A percentile compares a stretch with the other conserved stretches of the same genome.
phyloP scores from a whole-genome alignment of 2,797 vertebrate species.

The Ctenopoma kingsleyae region DNA sequence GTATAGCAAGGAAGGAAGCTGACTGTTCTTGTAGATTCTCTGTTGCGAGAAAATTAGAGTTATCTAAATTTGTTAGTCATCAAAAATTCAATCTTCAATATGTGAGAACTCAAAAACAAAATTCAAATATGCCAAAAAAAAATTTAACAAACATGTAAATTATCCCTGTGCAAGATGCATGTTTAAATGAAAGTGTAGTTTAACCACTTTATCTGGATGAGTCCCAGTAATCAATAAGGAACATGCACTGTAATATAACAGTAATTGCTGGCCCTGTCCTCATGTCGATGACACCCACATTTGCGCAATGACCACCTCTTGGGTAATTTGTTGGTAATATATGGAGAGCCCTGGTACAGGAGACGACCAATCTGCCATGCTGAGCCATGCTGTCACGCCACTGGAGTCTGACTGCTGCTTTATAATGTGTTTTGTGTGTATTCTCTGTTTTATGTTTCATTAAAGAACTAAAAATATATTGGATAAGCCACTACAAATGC shows the following conservation, averaged over 20 bases:
- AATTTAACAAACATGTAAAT: constrained; percentile 43
- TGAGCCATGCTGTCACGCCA: constrained; percentile 96
- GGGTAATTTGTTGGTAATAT: constrained; percentile 60
- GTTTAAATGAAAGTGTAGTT: constrained; percentile 64
- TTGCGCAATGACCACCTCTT: constrained; percentile 53
- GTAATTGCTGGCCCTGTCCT: constrained; percentile 50
- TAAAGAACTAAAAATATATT: constrained; percentile 82
- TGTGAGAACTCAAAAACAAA: constrained; percentile 61
- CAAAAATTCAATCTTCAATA: constrained; percentile 39
- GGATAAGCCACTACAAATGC: constrained; percentile 84
- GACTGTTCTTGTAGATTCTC: constrained; percentile 33
- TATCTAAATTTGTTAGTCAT: constrained; percentile 36
- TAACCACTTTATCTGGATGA: constrained; percentile 56
- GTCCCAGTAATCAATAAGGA: constrained; percentile 39
- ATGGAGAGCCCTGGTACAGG: constrained; percentile 70
- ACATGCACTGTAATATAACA: constrained; percentile 59
- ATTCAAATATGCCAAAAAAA: constrained; percentile 63
- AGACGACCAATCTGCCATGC: constrained; percentile 91
- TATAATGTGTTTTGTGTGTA: constrained; percentile 86
- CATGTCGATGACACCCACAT: constrained; percentile 41
- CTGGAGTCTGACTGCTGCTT: constrained; percentile 93
- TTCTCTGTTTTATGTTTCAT: constrained; percentile 90
- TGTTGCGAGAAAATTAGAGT: constrained; percentile 15
- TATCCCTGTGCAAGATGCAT: constrained; percentile 72
- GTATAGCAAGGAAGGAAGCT: constrained; percentile 28